Evolutionary conservation across 2,113 vertebrate genomes (phyloP), one percentile per base, ranked within the genome.

Genomic region (Anolis carolinensis): DNA sequence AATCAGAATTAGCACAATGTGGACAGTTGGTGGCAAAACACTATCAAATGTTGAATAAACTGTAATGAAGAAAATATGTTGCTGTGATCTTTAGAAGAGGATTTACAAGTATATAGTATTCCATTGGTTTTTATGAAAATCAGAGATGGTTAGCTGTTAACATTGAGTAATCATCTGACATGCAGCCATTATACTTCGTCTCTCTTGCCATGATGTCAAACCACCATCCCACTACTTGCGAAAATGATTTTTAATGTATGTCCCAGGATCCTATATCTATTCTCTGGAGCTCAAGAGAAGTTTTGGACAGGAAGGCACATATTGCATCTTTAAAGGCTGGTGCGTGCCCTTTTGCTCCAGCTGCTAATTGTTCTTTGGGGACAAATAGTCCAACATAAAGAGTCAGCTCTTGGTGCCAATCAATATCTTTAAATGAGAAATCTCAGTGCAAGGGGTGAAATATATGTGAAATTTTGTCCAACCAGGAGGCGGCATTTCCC

Each of bases 391-490:
- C 95, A 95, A 96, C 91, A 90, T 65, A 87, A 88, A 88, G 83
- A 93, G 83, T 93, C 94, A 93, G 70, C 89, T 93, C 91, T 87
- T 91, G 87, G 93, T 94, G 87, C 91, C 89, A 85, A 93, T 89
- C 94, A 94, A 91, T 73, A 94, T 93, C 93, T 93, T 86, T 93
- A 95, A 44, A 93, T 91, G 91, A 94, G 94, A 93, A 93, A 94
- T 95, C 95, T 92, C 94, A 94, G 90, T 91, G 89, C 89, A 88
- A 87, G 89, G 93, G 93, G 95, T 92, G 93, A 96, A 95, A 92
- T 0, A 70, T 92, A 94, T 89, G 90, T 90, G 77, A 88, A 95
- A 94, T 95, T 95, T 94, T 95, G 95, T 84, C 91, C 81, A 93
- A 91, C 85, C 27, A 87, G 85, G 93, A 91, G 87, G 32, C 88